Evolutionary conservation across 2,797 vertebrate genomes (phyloP).

Genomic region (Labeo calbasu): DNA sequence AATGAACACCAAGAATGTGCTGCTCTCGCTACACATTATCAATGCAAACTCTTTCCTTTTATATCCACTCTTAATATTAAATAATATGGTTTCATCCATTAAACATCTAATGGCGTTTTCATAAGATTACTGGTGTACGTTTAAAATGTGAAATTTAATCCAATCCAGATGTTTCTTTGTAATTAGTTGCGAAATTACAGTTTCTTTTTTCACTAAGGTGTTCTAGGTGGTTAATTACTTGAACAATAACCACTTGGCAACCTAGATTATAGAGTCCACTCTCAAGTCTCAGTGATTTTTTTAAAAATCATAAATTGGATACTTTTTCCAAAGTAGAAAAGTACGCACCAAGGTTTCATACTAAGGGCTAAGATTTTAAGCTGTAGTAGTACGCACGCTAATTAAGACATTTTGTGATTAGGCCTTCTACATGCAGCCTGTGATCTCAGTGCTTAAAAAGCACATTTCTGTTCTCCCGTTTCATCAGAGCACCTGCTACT

Average conservation of each 20-base stretch:
- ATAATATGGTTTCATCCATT: background rate
- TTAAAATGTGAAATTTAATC: background rate
- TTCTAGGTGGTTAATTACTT: background rate
- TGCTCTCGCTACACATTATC: background rate
- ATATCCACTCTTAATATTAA: background rate
- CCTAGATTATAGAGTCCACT: background rate
- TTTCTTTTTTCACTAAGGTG: background rate
- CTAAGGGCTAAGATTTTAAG: background rate
- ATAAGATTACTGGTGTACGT: background rate
- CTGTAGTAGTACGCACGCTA: background rate
- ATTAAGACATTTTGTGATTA: background rate
- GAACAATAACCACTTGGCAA: background rate
- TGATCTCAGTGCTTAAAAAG: background rate
- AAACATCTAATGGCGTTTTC: background rate
- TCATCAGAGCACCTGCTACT: slow-evolving; percentile 16
- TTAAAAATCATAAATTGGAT: background rate
- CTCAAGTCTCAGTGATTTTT: background rate
- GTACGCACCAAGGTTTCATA: background rate
- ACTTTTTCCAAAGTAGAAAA: background rate
- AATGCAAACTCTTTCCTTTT: background rate
- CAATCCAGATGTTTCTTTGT: background rate
- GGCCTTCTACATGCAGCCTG: background rate
- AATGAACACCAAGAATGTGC: background rate
- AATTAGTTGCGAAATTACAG: background rate
- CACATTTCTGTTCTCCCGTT: background rate